Evolutionary conservation across 2,888 invertebrate genomes (phyloP), one percentile per base, ranked within the genome.

Genomic region (Platycheirus albimanus): DNA sequence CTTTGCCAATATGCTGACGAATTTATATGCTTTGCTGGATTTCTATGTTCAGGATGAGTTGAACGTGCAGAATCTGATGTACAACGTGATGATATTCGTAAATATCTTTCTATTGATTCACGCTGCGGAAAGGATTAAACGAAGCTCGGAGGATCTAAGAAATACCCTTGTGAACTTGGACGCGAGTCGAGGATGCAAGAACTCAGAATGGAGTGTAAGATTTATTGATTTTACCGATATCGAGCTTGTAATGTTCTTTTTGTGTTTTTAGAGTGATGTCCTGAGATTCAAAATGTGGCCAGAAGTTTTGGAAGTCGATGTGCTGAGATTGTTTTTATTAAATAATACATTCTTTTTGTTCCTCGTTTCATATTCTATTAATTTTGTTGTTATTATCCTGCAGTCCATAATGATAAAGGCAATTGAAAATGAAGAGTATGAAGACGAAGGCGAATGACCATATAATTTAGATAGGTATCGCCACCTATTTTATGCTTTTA

Each of bases 21-120:
- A 89, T 38, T 86, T 90, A 80, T 90, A 89, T 51, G 88, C 90
- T 47, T 80, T 88, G 58, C 83, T 90, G 86, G 87, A 89, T 20
- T 66, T 79, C 30, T 76, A 45, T 17, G 76, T 69, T 1, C 8
- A 20, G 1, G 63, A 67, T 8, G 63, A 67, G 2, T 52, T 83
- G 7, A 63, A 43, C 0, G 7, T n/a, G 7, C 51, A 58, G 52
- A 47, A 19, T 8, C 17, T 84, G 58, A 38, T 76, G 7, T 84
- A 84, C 45, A 66, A 33, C 24, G 63, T 76, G 43, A 72, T 67
- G 52, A 63, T 85, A 56, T 79, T 84, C 38, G 19, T 43, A 7
- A 67, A 79, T 24, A 75, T 84, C 45, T 84, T 51, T 30, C 49
- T 74, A 30, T 1, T 84, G 67, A 43, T 84, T 7, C 20, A 66